A percentile compares a stretch with the other conserved stretches of the same genome.
phyloP scores from a whole-genome alignment of 2,888 invertebrate species.

The Tineola bisselliella region DNA sequence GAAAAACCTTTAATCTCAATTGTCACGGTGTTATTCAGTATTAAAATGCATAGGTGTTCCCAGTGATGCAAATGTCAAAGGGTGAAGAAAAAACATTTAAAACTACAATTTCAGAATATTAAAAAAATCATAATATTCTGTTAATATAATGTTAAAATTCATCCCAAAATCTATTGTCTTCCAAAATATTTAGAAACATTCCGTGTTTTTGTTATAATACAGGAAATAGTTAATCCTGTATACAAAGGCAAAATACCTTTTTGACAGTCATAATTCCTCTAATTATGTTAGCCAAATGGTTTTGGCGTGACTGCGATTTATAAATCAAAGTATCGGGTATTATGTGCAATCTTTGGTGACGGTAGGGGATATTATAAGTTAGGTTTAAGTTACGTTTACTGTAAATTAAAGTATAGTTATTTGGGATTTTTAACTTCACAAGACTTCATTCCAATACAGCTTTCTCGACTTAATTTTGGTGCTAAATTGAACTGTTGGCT shows the following conservation, averaged over 20 bases:
- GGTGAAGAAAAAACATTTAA: not conserved
- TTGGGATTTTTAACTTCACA: not conserved
- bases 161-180: slow-evolving; percentile 39
- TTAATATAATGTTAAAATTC: not conserved
- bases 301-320: slow-evolving; percentile 62
- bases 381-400: slow-evolving; percentile 10
- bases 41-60: not conserved
- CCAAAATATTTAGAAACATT: slow-evolving; percentile 47
- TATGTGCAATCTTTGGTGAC: slow-evolving; percentile 85
- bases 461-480: slow-evolving; percentile 28
- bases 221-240: slow-evolving; percentile 4
- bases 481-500: slow-evolving; percentile 28
- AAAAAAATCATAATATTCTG: too few relatives aligned
- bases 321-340: slow-evolving; percentile 79
- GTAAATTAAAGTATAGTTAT: slow-evolving; percentile 1
- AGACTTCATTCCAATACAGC: slow-evolving; percentile 60
- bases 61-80: not conserved
- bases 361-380: slow-evolving; percentile 54
- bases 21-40: not conserved
- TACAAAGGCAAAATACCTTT: slow-evolving; percentile 45
- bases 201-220: slow-evolving; percentile 22
- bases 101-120: not conserved
- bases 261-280: slow-evolving; percentile 51
- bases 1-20: not conserved
- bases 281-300: slow-evolving; percentile 33